These are phyloP conservation scores for Xestia sexstrigata DNA, from an alignment of 2,888 invertebrate species.

Conservation along the genomic window DNA sequence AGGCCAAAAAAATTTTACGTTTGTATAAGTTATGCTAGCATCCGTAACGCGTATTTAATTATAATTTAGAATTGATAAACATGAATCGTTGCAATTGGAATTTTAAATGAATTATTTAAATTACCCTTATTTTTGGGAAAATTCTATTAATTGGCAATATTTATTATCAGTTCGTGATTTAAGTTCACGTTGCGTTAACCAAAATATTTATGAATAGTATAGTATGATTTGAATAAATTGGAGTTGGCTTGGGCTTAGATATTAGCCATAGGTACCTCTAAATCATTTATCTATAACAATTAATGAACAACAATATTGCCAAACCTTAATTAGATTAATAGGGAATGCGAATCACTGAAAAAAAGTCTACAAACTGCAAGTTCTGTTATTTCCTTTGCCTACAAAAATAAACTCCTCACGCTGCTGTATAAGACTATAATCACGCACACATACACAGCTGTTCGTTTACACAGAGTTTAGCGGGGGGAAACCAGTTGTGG, in stretches of 20 bases:
- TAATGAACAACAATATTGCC: neutral
- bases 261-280: neutral
- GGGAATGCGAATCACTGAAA: neutral
- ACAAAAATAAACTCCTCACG: neutral
- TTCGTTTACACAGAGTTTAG: conserved; percentile 25
- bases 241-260: neutral
- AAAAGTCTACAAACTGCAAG: neutral
- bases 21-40: neutral
- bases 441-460: conserved; percentile 33
- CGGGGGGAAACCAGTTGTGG: conserved; percentile 50
- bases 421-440: neutral
- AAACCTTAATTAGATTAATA: no score
- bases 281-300: neutral
- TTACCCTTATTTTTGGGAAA: conserved; percentile 28
- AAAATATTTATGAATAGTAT: neutral
- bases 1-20: neutral
- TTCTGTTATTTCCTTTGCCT: neutral
- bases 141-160: conserved; percentile 9
- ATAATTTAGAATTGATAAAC: neutral
- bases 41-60: neutral
- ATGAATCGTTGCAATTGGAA: neutral
- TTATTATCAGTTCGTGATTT: neutral
- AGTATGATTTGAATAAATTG: neutral
- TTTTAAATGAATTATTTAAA: neutral
- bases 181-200: neutral